phyloP scores from a whole-genome alignment of 1,140 invertebrate species.

The Temnothorax curvispinosus region DNA sequence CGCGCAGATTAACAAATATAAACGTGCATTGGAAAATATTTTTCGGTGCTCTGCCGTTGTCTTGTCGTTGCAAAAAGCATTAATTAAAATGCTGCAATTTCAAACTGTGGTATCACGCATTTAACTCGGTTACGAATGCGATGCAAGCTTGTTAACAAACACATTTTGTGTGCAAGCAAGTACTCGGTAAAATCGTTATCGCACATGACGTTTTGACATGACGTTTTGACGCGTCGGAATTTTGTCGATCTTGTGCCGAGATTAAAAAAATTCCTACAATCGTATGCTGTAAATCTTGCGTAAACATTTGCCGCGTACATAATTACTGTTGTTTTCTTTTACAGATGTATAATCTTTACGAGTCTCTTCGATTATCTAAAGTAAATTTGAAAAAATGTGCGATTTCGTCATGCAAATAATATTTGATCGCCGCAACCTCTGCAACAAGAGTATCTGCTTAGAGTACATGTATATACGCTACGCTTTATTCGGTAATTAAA shows the following conservation, averaged over 20 bases:
- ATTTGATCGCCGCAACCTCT: slow-evolving; percentile 56
- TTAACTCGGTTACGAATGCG: slow-evolving; percentile 58
- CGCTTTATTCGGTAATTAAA: slow-evolving; percentile 65
- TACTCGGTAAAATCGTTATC: slow-evolving; percentile 46
- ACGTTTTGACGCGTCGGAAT: slow-evolving; percentile 34
- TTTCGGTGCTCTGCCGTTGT: slow-evolving; percentile 51
- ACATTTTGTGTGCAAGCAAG: slow-evolving; percentile 39
- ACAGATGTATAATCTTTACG: slow-evolving; percentile 15
- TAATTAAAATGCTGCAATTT: slow-evolving; percentile 55
- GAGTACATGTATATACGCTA: slow-evolving; percentile 66
- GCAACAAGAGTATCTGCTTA: slow-evolving; percentile 72
- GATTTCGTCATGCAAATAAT: slow-evolving; percentile 61
- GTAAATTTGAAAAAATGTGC: slow-evolving; percentile 55
- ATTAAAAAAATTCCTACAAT: slow-evolving; percentile 43
- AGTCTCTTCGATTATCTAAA: slow-evolving; percentile 49
- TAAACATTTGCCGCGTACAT: slow-evolving; percentile 16
- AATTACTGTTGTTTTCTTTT: slow-evolving; percentile 28
- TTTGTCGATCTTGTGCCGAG: background rate
- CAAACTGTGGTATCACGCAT: slow-evolving; percentile 44
- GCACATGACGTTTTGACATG: slow-evolving; percentile 30
- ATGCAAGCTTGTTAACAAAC: background rate
- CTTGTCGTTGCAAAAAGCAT: slow-evolving; percentile 40
- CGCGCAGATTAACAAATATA: slow-evolving; percentile 52
- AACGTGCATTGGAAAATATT: slow-evolving; percentile 65
- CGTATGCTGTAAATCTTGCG: slow-evolving; percentile 45